Evolutionary conservation across 2,797 vertebrate species (phyloP).

Genomic region (Astyanax mexicanus): DNA sequence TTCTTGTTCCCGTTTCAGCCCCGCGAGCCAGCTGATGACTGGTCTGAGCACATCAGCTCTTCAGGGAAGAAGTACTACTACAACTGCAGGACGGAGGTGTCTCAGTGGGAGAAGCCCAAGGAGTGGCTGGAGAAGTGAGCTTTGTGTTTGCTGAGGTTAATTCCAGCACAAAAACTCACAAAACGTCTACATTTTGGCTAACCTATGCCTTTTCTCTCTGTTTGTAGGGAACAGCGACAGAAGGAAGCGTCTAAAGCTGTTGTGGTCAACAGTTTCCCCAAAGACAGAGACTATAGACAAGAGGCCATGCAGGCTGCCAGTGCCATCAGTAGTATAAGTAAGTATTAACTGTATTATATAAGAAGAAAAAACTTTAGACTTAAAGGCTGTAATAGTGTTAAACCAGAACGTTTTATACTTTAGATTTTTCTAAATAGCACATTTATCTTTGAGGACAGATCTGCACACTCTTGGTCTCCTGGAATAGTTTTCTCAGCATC

Average conservation of each 20-base stretch:
- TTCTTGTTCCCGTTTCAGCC: conserved; percentile 58
- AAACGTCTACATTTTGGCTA: background rate
- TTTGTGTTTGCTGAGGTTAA: no score
- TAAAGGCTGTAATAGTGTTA: no score
- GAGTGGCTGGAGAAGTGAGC: conserved; percentile 96
- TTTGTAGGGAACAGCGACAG: conserved; percentile 92
- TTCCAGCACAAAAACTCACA: no score
- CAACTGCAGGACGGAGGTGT: conserved; percentile 98
- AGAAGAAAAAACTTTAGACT: no score
- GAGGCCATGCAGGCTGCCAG: conserved; percentile 96
- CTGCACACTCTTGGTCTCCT: no score
- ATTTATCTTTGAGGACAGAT: no score
- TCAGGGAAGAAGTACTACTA: conserved; percentile 99
- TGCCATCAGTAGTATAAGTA: conserved; percentile 84
- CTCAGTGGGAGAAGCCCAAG: conserved; percentile 99
- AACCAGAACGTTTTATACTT: no score
- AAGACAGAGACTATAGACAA: conserved; percentile 99
- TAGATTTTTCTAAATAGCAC: no score
- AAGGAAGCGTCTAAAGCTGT: conserved; percentile 91
- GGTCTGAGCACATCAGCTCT: conserved; percentile 99
- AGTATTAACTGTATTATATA: conserved; percentile 54
- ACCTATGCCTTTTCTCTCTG: background rate
- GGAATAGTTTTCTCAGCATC: no score
- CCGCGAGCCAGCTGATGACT: conserved; percentile 96
- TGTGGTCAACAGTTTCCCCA: conserved; percentile 94